Evolutionary conservation across 1,140 invertebrate genomes (phyloP), one percentile per base, ranked within the genome.

Genomic region (Drosophila lacertosa): DNA sequence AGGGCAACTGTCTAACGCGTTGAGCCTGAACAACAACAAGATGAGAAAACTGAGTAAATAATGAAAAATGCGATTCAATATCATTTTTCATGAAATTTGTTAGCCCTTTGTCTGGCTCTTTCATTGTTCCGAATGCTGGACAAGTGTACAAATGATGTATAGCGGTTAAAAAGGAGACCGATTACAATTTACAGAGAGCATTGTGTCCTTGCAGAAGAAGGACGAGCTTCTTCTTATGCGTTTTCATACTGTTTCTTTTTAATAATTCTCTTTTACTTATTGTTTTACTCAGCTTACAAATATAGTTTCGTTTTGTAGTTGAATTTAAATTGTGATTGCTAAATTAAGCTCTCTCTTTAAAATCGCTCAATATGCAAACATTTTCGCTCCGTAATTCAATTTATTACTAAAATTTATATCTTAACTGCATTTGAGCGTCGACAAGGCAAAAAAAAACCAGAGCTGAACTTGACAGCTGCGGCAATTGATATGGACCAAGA

Each of bases 41-140:
- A 74, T 55, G 45, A 67, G 53, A 64, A 45, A 62, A 55, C 59
- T 47, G 50, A 39, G 42, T 35, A 77, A 80, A 81, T 84, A 73
- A 77, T 74, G 73, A 82, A 74, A 75, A 75, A 71, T 62, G 62
- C 54, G 48, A 71, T 81, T 80, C 65, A 84, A 80, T 80, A 65
- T 73, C 33, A 74, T 86, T 73, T 77, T 80, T 74, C 68, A 76
- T 84, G 65, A 45, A 67, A 77, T 73, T 76, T 72, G 69, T 57
- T 67, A 20, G 2, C 32, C 24, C 35, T 59, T 45, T 59, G 13
- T 58, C 24, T 26, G 18, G 2, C 33, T 45, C n/a, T 15, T 24
- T 9, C 22, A 54, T 53, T 35, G 33, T 29, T 64, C 20, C 35
- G 2, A 48, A n/a, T 33, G 7, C 13, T 15, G 9, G 13, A 55